A percentile compares a stretch with the other conserved stretches of the same genome.
These are phyloP conservation scores for Agriopis marginaria DNA, from an alignment of 2,888 invertebrate genomes.

Conservation along the genomic window DNA sequence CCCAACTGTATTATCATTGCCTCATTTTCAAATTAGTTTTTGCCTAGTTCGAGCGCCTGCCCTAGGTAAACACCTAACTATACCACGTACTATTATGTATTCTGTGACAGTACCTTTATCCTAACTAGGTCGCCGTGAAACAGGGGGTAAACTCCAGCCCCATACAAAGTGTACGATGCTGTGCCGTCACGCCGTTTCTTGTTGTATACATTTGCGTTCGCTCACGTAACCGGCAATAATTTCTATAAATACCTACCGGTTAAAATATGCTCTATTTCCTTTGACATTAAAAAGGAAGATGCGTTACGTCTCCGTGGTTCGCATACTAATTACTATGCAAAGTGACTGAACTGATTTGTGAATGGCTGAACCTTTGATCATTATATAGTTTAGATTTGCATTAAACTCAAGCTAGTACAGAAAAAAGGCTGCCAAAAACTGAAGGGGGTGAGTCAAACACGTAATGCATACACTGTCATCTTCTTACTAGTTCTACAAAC, in stretches of 20 bases:
- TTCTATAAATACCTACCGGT: slow-evolving; percentile 21
- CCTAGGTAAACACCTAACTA: not conserved
- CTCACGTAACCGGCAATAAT: slow-evolving; percentile 55
- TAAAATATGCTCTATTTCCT: slow-evolving; percentile 22
- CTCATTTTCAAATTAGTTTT: not conserved
- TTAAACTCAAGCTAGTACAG: too few species aligned
- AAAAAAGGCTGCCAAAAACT: too few species aligned
- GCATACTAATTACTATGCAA: slow-evolving; percentile 15
- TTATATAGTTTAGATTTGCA: too few species aligned
- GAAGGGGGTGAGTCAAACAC: too few species aligned
- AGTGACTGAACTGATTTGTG: slow-evolving; percentile 10
- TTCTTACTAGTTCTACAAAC: too few species aligned
- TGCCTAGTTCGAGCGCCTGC: not conserved
- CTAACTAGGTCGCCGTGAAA: slow-evolving; percentile 19
- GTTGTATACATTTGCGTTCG: slow-evolving; percentile 64
- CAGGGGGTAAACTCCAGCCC: slow-evolving; percentile 15
- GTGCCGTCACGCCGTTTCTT: slow-evolving; percentile 33
- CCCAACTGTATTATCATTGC: too few species aligned
- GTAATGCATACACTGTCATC: too few species aligned
- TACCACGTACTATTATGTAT: not conserved
- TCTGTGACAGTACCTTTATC: not conserved
- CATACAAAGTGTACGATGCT: slow-evolving; percentile 16
- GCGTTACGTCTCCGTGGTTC: slow-evolving; percentile 5
- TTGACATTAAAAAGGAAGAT: slow-evolving; percentile 24
- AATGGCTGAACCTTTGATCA: not conserved